Conservation (phyloP, 2,888 invertebrate species). For the Latrodectus elegans region DNA sequence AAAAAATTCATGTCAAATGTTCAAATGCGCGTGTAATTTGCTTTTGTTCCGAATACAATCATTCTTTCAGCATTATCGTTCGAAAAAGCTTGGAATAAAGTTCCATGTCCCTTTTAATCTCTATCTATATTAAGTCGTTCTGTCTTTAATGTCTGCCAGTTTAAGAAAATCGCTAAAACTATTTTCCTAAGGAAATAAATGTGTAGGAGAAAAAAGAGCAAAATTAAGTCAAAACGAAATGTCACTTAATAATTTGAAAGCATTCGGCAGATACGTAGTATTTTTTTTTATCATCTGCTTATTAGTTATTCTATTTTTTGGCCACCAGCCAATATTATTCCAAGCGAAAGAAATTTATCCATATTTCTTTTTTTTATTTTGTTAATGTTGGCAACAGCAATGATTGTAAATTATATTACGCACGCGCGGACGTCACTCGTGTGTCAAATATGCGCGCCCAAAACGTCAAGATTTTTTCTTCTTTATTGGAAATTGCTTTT, state of each 20-base stretch:
- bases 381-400: conserved; percentile 19
- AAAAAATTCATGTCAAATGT: no score
- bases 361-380: conserved; percentile 5
- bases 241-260: conserved; percentile 45
- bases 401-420: conserved; percentile 49
- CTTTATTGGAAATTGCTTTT: not conserved
- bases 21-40: no score
- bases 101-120: no score
- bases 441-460: conserved; percentile 40
- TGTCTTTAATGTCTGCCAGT: no score
- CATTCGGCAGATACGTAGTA: conserved; percentile 15
- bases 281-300: conserved; percentile 6
- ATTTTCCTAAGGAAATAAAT: conserved; percentile 18
- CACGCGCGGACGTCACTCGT: conserved; percentile 48
- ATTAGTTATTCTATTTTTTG: conserved; percentile 17
- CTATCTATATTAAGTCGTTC: no score
- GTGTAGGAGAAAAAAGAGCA: not conserved
- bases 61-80: no score
- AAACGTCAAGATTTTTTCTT: conserved; percentile 42
- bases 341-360: conserved; percentile 41
- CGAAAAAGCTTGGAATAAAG: no score
- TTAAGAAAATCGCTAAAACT: conserved; percentile 9
- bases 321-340: conserved; percentile 46
- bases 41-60: no score
- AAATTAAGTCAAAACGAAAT: conserved; percentile 13